Conservation (phyloP, 2,888 invertebrate species). For the Zygogramma bicolorata region DNA sequence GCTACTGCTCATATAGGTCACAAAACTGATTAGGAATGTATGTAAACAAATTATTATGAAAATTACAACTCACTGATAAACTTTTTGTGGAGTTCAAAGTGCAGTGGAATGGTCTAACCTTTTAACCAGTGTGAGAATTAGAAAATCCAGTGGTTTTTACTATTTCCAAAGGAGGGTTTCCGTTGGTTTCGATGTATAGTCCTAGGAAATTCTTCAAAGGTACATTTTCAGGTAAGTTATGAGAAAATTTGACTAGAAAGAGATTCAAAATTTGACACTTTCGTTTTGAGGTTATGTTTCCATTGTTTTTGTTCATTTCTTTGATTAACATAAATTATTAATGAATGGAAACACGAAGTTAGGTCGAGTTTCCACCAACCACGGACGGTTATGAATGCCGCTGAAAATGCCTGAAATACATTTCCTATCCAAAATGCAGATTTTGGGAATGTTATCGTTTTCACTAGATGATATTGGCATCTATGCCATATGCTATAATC, state of each 20-base stretch:
- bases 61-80: slow-evolving; percentile 38
- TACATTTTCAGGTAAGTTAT: slow-evolving; percentile 50
- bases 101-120: slow-evolving; percentile 54
- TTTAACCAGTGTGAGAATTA: slow-evolving; percentile 33
- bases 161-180: slow-evolving; percentile 9
- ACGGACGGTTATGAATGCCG: too few species aligned
- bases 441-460: too few species aligned
- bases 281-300: neutral
- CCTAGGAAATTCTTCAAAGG: slow-evolving; percentile 58
- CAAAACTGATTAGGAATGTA: slow-evolving; percentile 38
- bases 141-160: slow-evolving; percentile 40
- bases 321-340: too few species aligned
- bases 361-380: too few species aligned
- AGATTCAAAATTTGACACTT: slow-evolving; percentile 12
- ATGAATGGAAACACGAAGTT: too few species aligned
- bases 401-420: too few species aligned
- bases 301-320: neutral
- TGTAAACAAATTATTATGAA: slow-evolving; percentile 36
- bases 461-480: too few species aligned
- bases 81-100: slow-evolving; percentile 53
- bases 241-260: neutral
- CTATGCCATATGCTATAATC: too few species aligned
- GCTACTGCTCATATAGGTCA: slow-evolving; percentile 37
- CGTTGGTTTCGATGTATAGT: slow-evolving; percentile 58
- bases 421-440: too few species aligned